These are phyloP conservation scores for Mesoclemmys tuberculata DNA, from an alignment of 2,113 vertebrate species.

Conservation along the genomic window DNA sequence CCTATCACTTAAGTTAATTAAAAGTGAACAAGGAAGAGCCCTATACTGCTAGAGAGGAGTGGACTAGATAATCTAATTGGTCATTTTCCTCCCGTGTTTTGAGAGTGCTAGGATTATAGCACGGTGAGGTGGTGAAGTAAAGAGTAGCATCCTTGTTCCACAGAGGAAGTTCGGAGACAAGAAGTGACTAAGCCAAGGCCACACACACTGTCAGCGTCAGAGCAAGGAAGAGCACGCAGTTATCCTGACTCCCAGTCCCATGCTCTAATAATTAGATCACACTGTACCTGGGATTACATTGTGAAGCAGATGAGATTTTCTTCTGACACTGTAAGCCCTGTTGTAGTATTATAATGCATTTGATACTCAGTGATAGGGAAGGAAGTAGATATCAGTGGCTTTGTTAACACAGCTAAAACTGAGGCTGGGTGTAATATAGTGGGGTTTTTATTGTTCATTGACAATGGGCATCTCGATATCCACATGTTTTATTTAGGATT, in stretches of 20 bases:
- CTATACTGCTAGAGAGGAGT: neutral
- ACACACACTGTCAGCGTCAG: neutral
- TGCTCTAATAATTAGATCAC: rapidly evolving
- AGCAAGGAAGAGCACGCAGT: neutral
- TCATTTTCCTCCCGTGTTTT: neutral
- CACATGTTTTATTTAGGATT: neutral
- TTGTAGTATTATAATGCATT: neutral
- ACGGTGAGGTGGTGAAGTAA: neutral
- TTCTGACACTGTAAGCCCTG: neutral
- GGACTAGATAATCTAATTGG: neutral
- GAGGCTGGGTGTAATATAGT: neutral
- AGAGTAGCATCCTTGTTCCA: neutral
- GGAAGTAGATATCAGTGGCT: neutral
- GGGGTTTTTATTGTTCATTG: neutral
- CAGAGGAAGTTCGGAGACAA: neutral
- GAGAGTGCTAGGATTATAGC: rapidly evolving
- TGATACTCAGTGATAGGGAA: neutral
- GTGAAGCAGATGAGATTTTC: neutral
- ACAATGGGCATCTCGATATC: neutral
- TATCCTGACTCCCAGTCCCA: neutral
- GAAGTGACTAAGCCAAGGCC: neutral
- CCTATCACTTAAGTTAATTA: neutral
- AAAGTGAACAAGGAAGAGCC: neutral
- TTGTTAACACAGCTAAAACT: neutral
- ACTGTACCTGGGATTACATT: neutral